Base-by-base conservation (phyloP, 2,888 invertebrate genomes). In the Aethes cnicana region DNA sequence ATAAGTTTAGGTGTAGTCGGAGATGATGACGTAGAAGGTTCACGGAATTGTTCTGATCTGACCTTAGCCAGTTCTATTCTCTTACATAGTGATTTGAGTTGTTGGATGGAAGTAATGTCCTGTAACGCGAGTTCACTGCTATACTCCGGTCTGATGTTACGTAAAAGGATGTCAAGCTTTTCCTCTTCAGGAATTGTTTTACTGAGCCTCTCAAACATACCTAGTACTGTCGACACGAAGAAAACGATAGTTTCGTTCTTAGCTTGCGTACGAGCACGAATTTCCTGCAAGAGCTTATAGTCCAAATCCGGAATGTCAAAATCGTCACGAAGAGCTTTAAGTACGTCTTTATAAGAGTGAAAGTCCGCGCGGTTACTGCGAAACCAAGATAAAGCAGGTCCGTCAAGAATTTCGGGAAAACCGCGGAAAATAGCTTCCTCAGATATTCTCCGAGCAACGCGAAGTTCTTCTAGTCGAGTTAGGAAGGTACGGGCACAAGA, bases 241-340 rank as follows among this genome's bases (percentile, higher is more conserved):
- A 35, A 4, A 9, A 17, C 7, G 2, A 35, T 35, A 11, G 23
- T 7, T 23, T 23, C 23, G 7, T 23, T 23, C 8, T 23, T 23
- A 2, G 23, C 3, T 7, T 23, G 23, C 6, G 23, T 23, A 8
- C 23, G 23, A 14, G 12, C 23, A 8, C 11, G 18, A 2, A 18
- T 17, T 11, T 20, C 35, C 11, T 35, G 18, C n/a, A 35, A 7
- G n/a, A 35, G 18, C 20, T 18, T 20, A n/a, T 6, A 35, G 9
- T 36, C 36, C 8, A 36, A 17, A 9, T 36, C 36, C 1, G 36
- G 36, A 11, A 36, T 36, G 11, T 36, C 35, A 9, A 35, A 35
- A 11, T 35, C 35, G 2, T 9, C 20, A 3, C 11, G 11, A 3
- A 36, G 7, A 5, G 11, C 5, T 36, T 36, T 11, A 4, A 21